Conservation (phyloP, 2,113 vertebrate species). For the Forbesichthys agassizii region DNA sequence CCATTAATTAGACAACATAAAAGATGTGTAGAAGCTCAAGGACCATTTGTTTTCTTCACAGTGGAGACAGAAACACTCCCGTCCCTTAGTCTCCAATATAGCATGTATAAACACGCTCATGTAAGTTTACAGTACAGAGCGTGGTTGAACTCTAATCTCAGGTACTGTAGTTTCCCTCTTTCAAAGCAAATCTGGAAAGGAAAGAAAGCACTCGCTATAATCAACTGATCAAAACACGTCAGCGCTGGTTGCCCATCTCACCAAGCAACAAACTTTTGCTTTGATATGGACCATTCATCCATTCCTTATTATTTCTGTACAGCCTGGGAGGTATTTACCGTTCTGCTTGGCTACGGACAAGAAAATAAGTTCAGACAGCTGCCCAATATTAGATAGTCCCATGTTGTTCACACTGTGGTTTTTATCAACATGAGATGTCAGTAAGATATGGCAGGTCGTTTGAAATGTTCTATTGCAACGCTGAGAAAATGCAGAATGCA, state of each 20-base stretch:
- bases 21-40: conserved; percentile 63
- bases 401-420: conserved; percentile 24
- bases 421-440: conserved; percentile 27
- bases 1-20: conserved; percentile 74
- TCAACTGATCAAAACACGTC: conserved; percentile 48
- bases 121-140: conserved; percentile 8
- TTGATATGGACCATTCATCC: conserved; percentile 53
- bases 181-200: conserved; percentile 41
- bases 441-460: conserved; percentile 28
- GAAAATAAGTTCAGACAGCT: conserved; percentile 28
- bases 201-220: conserved; percentile 30
- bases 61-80: no score
- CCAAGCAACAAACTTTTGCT: conserved; percentile 36
- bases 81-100: conserved; percentile 11
- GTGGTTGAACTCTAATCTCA: conserved; percentile 28
- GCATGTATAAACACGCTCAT: neutral
- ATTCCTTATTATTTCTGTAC: conserved; percentile 28
- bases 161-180: conserved; percentile 36
- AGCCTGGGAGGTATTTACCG: conserved; percentile 47
- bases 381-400: conserved; percentile 11
- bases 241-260: conserved; percentile 19
- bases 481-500: conserved; percentile 37
- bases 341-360: conserved; percentile 39
- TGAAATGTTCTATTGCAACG: conserved; percentile 33
- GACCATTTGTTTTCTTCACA: conserved; percentile 31